These are phyloP conservation scores for Mustela erminea DNA, from an alignment of 2,797 vertebrate species.

Conservation along the genomic window DNA sequence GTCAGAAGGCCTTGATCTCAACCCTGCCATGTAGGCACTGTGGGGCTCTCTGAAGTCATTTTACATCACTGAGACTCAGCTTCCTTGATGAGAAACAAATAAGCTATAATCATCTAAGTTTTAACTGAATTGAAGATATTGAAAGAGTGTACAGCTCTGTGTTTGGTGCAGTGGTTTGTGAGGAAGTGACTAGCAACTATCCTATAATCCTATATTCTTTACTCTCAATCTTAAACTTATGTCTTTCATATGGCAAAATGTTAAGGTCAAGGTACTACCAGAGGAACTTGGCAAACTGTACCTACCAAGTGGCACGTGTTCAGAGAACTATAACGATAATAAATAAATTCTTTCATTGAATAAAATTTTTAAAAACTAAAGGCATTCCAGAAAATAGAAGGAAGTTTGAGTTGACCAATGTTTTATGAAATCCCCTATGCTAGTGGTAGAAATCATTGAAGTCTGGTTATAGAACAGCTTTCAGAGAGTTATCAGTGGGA, in stretches of 20 bases:
- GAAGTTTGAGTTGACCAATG: background rate
- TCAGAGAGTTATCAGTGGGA: background rate
- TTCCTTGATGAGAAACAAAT: background rate
- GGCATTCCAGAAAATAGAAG: background rate
- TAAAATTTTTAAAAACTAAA: background rate
- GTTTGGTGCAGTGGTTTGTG: background rate
- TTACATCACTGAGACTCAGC: background rate
- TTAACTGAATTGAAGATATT: background rate
- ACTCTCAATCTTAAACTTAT: background rate
- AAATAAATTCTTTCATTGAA: background rate
- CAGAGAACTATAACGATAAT: background rate
- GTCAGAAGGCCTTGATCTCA: background rate
- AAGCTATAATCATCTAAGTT: background rate
- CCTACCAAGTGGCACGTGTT: background rate
- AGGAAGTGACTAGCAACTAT: background rate
- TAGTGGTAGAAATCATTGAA: background rate
- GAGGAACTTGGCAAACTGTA: background rate
- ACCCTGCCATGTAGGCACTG: background rate
- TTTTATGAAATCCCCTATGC: background rate
- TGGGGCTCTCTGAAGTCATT: background rate
- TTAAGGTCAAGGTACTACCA: constrained; percentile 3
- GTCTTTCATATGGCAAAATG: background rate
- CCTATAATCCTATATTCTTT: background rate
- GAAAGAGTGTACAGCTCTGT: background rate
- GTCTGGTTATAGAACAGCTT: background rate